These are phyloP conservation scores for Phocides pigmalion DNA, from an alignment of 1,140 invertebrate genomes.

Conservation along the genomic window DNA sequence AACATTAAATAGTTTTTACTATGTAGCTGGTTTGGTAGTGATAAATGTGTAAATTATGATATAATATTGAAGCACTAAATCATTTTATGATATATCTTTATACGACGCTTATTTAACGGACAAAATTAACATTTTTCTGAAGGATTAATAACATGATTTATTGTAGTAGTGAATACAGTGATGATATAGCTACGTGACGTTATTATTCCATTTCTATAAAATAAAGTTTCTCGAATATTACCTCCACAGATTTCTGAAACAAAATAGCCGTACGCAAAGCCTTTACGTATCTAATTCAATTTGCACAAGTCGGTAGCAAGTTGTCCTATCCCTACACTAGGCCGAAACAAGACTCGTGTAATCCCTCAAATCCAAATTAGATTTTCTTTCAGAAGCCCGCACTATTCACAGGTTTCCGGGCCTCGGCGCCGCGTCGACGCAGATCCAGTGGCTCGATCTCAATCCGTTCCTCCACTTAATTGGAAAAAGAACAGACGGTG, in stretches of 20 bases:
- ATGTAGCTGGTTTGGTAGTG: too few species aligned
- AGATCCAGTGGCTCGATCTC: slow-evolving; percentile 49
- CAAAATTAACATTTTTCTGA: too few species aligned
- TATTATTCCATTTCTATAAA: too few species aligned
- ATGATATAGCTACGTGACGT: too few species aligned
- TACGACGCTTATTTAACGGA: too few species aligned
- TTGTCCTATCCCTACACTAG: slow-evolving; percentile 57
- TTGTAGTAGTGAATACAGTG: too few species aligned
- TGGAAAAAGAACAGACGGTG: slow-evolving; percentile 52
- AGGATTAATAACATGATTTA: too few species aligned
- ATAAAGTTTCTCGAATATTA: background rate
- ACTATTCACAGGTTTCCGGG: slow-evolving; percentile 70
- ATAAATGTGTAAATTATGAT: too few species aligned
- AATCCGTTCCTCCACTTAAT: slow-evolving; percentile 54
- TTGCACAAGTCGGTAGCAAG: slow-evolving; percentile 54
- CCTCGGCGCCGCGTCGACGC: slow-evolving; percentile 36
- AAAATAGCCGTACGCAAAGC: slow-evolving; percentile 34
- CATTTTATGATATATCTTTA: too few species aligned
- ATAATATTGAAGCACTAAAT: too few species aligned
- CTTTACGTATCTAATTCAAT: slow-evolving; percentile 62
- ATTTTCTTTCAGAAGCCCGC: slow-evolving; percentile 75
- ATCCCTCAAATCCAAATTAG: slow-evolving; percentile 82
- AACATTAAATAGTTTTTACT: too few species aligned
- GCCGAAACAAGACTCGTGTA: slow-evolving; percentile 76
- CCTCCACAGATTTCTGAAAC: slow-evolving; percentile 8